Evolutionary conservation across 2,888 invertebrate species (phyloP).

Genomic region (Ariolimax columbianus): DNA sequence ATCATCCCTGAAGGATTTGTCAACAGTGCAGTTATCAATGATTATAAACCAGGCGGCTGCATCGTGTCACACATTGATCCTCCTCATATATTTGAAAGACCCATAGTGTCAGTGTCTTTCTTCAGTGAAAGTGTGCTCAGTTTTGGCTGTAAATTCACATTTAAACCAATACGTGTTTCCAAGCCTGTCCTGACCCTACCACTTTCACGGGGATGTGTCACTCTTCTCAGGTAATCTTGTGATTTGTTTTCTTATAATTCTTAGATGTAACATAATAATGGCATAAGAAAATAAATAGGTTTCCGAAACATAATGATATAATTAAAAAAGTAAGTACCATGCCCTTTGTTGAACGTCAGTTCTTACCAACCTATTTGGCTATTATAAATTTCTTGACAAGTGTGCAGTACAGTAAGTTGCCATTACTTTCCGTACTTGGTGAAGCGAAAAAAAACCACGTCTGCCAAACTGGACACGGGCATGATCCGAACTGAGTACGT

Average conservation of each 20-base stretch:
- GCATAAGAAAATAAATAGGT: too few species aligned
- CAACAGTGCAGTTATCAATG: slow-evolving; percentile 82
- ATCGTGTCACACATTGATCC: slow-evolving; percentile 82
- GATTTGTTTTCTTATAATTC: not conserved
- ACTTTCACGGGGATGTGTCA: slow-evolving; percentile 80
- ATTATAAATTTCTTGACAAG: too few species aligned
- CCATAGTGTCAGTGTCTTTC: slow-evolving; percentile 81
- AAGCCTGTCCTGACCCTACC: slow-evolving; percentile 80
- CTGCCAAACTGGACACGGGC: too few species aligned
- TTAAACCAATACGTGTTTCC: slow-evolving; percentile 81
- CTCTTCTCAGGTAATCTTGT: slow-evolving; percentile 78
- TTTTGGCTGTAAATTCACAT: slow-evolving; percentile 82
- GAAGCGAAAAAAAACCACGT: too few species aligned
- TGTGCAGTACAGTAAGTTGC: too few species aligned
- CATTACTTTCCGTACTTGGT: too few species aligned
- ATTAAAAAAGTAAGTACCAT: too few species aligned
- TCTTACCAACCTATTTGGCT: too few species aligned
- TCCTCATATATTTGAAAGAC: slow-evolving; percentile 82
- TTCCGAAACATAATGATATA: too few species aligned
- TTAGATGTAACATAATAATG: too few species aligned
- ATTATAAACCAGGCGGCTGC: slow-evolving; percentile 82
- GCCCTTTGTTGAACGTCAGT: too few species aligned
- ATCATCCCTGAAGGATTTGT: slow-evolving; percentile 80
- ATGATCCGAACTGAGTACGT: too few species aligned
- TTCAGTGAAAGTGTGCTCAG: slow-evolving; percentile 81